These are phyloP conservation scores for Drosophila kurseongensis DNA, from an alignment of 1,140 invertebrate species.

Conservation along the genomic window DNA sequence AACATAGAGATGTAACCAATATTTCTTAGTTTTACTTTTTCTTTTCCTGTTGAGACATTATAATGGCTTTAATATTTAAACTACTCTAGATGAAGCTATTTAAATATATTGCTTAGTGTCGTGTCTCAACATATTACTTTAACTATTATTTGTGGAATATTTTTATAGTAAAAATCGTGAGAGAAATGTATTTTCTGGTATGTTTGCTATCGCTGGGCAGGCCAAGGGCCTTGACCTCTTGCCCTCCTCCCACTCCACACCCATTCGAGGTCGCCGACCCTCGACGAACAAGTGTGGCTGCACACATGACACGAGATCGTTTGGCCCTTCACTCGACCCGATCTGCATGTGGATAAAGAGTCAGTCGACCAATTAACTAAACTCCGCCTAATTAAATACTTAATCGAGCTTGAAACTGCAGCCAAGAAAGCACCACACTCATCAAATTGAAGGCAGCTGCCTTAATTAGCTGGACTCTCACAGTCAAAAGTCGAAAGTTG, in stretches of 20 bases:
- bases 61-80: too few relatives aligned
- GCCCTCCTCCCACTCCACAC: not conserved
- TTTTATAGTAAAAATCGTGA: too few relatives aligned
- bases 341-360: slow-evolving; percentile 55
- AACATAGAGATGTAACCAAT: too few relatives aligned
- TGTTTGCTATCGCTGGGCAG: not conserved
- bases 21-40: too few relatives aligned
- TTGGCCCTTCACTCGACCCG: slow-evolving; percentile 9
- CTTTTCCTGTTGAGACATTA: too few relatives aligned
- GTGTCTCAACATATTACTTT: too few relatives aligned
- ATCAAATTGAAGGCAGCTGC: slow-evolving; percentile 34
- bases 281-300: slow-evolving; percentile 14
- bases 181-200: too few relatives aligned
- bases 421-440: slow-evolving; percentile 7
- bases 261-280: slow-evolving; percentile 11
- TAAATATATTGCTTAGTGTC: too few relatives aligned
- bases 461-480: slow-evolving; percentile 76
- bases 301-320: slow-evolving; percentile 24
- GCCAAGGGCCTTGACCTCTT: not conserved
- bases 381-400: slow-evolving; percentile 71
- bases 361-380: slow-evolving; percentile 65
- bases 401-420: slow-evolving; percentile 76
- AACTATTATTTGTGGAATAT: too few relatives aligned
- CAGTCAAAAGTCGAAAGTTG: slow-evolving; percentile 29
- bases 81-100: too few relatives aligned